Evolutionary conservation across 1,140 invertebrate species (phyloP).

Genomic region (Drosophila sp.): DNA sequence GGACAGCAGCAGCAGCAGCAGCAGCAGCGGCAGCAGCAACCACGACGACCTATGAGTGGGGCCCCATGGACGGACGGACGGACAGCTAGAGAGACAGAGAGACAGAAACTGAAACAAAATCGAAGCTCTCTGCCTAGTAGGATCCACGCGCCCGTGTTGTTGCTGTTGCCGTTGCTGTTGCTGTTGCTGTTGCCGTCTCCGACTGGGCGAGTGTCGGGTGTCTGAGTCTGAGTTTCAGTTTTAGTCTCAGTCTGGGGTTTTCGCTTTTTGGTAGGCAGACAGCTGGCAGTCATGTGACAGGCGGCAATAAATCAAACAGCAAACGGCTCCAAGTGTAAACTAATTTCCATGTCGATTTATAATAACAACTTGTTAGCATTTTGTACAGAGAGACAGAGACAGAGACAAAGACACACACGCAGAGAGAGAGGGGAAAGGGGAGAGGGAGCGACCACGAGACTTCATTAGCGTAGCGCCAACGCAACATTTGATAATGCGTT

Average conservation of each 20-base stretch:
- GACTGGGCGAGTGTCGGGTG: constrained; percentile 33
- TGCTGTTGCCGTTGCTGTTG: constrained; percentile 27
- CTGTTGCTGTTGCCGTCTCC: constrained; percentile 20
- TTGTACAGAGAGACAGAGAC: constrained; percentile 42
- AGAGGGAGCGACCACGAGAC: constrained; percentile 37
- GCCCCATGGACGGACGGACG: constrained; percentile 25
- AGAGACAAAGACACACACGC: too few relatives aligned
- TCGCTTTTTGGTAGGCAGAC: constrained; percentile 70
- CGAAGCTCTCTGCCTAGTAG: constrained; percentile 43
- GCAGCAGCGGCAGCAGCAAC: background rate
- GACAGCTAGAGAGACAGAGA: constrained; percentile 18
- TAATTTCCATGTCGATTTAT: constrained; percentile 82
- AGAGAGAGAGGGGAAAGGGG: too few relatives aligned
- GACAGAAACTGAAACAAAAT: constrained; percentile 42
- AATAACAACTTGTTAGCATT: constrained; percentile 82
- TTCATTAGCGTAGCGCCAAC: constrained; percentile 53
- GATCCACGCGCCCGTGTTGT: constrained; percentile 66
- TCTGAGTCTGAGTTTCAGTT: constrained; percentile 32
- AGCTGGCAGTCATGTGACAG: constrained; percentile 76
- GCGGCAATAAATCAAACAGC: constrained; percentile 79
- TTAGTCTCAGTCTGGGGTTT: constrained; percentile 38
- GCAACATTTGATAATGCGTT: constrained; percentile 29
- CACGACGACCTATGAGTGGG: constrained; percentile 41
- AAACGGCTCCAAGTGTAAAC: constrained; percentile 80
- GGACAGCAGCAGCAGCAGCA: constrained; percentile 50